Evolutionary conservation across 1,140 invertebrate species (phyloP).

Genomic region (Brachystomella parvula): DNA sequence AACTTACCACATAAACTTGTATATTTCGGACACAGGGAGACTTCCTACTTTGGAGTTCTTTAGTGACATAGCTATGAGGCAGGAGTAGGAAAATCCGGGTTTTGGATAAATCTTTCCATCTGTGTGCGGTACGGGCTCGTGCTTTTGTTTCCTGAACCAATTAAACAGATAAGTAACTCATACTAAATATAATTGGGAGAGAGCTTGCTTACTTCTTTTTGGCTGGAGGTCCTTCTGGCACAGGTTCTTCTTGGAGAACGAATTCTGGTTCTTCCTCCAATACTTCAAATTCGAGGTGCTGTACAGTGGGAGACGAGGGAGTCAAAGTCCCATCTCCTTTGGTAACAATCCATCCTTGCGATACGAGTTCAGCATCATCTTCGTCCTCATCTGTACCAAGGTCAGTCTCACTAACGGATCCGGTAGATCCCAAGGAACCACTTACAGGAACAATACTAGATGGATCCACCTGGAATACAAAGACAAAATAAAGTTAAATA

Average conservation of each 20-base stretch:
- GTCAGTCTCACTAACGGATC: conserved; percentile 34
- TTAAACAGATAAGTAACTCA: too few species aligned
- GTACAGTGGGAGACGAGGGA: conserved; percentile 21
- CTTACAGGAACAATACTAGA: conserved; percentile 34
- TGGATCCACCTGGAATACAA: conserved; percentile 35
- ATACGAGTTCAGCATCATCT: conserved; percentile 19
- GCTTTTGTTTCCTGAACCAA: conserved; percentile 29
- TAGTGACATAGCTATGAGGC: conserved; percentile 91
- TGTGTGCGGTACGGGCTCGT: conserved; percentile 43
- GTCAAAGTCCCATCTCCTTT: conserved; percentile 25
- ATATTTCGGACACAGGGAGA: conserved; percentile 94
- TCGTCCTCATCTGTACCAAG: conserved; percentile 36
- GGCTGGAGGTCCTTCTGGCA: conserved; percentile 32
- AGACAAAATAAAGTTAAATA: conserved; percentile 7
- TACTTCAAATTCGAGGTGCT: conserved; percentile 22
- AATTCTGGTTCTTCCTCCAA: conserved; percentile 37
- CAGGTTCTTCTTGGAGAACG: conserved; percentile 21
- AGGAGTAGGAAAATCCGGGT: conserved; percentile 94
- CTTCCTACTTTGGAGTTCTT: conserved; percentile 91
- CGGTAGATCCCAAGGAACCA: conserved; percentile 26
- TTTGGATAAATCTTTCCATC: conserved; percentile 76
- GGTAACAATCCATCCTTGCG: conserved; percentile 14
- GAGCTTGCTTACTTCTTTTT: conserved; percentile 33
- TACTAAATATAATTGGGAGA: too few species aligned
- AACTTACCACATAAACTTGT: conserved; percentile 96